Evolutionary conservation across 2,888 invertebrate genomes (phyloP).

Genomic region (Spisula subtruncata): DNA sequence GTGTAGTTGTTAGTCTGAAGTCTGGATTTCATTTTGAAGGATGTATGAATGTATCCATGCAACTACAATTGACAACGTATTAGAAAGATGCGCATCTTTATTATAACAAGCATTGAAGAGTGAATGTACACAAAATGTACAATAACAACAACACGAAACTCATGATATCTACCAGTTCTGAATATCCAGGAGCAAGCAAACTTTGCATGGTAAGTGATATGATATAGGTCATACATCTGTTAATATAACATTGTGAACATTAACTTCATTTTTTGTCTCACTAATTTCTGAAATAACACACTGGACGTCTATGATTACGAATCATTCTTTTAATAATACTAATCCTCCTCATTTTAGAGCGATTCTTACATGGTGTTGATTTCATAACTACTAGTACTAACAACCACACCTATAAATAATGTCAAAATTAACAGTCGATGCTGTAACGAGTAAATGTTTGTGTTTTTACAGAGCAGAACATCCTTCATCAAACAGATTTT

Average conservation of each 20-base stretch:
- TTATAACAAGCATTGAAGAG: slow-evolving; percentile 5
- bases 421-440: background rate
- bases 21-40: too few species aligned
- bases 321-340: background rate
- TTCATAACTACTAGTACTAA: background rate
- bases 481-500: background rate
- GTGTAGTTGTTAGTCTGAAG: too few species aligned
- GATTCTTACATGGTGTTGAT: background rate
- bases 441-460: background rate
- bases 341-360: background rate
- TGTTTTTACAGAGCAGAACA: background rate
- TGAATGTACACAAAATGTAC: background rate
- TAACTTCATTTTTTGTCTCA: too few species aligned
- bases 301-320: background rate
- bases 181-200: too few species aligned
- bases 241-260: too few species aligned
- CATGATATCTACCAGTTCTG: too few species aligned
- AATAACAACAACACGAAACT: too few species aligned
- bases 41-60: too few species aligned
- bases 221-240: too few species aligned
- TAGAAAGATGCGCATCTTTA: background rate
- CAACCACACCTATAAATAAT: background rate
- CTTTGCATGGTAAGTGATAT: too few species aligned
- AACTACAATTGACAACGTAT: background rate
- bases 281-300: background rate